These are phyloP conservation scores for Taenioides sp. DNA, from an alignment of 2,797 vertebrate species.

Conservation along the genomic window DNA sequence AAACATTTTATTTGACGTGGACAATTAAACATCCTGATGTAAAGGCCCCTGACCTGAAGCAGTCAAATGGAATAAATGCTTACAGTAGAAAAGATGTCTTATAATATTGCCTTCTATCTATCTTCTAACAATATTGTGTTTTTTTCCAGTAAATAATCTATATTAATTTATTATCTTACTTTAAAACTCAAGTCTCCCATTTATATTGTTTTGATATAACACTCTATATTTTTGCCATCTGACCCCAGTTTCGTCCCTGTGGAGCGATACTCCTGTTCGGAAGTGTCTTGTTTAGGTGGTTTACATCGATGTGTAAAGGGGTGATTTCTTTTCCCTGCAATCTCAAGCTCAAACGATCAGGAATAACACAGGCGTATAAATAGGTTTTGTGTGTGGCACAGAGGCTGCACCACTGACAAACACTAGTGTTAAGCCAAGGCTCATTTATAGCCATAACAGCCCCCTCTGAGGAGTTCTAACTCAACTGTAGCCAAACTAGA, in stretches of 20 bases:
- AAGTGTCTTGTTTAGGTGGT: background rate
- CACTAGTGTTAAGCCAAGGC: conserved; percentile 19
- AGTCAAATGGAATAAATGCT: background rate
- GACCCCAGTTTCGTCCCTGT: background rate
- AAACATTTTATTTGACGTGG: background rate
- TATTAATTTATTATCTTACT: too few relatives aligned
- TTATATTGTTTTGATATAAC: background rate
- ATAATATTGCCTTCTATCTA: background rate
- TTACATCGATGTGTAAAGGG: background rate
- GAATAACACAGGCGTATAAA: conserved; percentile 12
- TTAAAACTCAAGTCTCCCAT: too few relatives aligned
- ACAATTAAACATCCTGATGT: background rate
- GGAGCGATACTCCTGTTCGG: background rate
- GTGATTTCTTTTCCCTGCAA: background rate
- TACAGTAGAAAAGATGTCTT: background rate
- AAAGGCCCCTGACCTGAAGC: background rate
- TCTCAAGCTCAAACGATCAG: background rate
- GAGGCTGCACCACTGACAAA: conserved; percentile 28
- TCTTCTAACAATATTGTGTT: background rate
- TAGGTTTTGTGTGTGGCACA: conserved; percentile 23
- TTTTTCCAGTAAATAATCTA: background rate
- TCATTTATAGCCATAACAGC: conserved; percentile 29
- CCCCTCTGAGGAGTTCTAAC: conserved; percentile 21
- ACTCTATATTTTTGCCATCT: background rate
- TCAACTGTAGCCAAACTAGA: conserved; percentile 34